Percentiles rank a stretch among this genome's conserved stretches.
phyloP scores from a whole-genome alignment of 2,113 vertebrate species.

The Eolophus roseicapilla region DNA sequence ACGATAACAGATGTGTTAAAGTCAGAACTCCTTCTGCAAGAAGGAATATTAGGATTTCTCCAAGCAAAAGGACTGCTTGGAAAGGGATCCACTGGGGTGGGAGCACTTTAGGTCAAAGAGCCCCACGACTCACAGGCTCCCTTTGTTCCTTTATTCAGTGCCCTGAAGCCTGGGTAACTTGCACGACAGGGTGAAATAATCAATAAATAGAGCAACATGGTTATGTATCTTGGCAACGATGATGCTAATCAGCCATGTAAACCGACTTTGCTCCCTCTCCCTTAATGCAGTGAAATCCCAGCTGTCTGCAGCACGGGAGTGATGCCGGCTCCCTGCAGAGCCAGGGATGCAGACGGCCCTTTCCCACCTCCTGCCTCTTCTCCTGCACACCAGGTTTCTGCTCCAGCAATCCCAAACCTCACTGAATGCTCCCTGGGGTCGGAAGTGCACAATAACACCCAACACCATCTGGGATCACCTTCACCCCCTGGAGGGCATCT shows the following conservation, averaged over 20 bases:
- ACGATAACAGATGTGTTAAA: not conserved
- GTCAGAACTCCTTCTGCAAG: not conserved
- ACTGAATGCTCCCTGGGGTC: rapidly evolving
- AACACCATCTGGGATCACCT: not conserved
- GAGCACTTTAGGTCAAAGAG: not conserved
- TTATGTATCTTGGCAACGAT: constrained; percentile 41
- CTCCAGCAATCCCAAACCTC: not conserved
- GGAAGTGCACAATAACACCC: not conserved
- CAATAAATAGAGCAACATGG: not conserved
- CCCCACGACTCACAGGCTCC: rapidly evolving
- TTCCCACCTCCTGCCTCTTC: too few relatives aligned
- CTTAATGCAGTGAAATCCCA: not conserved
- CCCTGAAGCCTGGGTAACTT: not conserved
- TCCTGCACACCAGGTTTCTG: not conserved
- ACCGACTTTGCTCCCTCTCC: not conserved
- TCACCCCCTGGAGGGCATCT: not conserved
- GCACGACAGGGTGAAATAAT: not conserved
- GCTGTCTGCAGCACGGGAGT: not conserved
- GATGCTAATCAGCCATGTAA: constrained; percentile 18
- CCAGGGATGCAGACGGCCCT: not conserved
- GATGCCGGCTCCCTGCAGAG: not conserved
- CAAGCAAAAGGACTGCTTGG: not conserved
- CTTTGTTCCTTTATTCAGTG: not conserved
- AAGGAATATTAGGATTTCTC: not conserved
- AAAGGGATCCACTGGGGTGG: not conserved